A percentile compares a stretch with the other conserved stretches of the same genome.
These are phyloP conservation scores for Cololabis saira DNA, from an alignment of 2,113 vertebrate genomes.

Conservation along the genomic window DNA sequence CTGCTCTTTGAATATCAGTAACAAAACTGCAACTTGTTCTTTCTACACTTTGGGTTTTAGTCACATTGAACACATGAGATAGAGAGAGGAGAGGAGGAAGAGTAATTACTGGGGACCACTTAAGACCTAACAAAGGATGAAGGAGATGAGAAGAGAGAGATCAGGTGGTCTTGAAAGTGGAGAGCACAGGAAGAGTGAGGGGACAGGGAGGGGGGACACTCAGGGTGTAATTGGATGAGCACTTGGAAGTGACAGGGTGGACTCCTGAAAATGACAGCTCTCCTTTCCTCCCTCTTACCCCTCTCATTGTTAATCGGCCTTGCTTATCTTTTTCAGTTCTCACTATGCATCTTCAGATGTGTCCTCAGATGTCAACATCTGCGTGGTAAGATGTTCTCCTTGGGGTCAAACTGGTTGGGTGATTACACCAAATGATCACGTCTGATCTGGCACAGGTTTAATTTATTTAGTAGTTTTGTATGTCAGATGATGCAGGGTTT, in stretches of 20 bases:
- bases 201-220: conserved; percentile 43
- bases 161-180: conserved; percentile 42
- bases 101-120: conserved; percentile 35
- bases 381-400: conserved; percentile 3
- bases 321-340: conserved; percentile 32
- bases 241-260: conserved; percentile 56
- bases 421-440: conserved; percentile 14
- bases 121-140: conserved; percentile 26
- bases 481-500: too few species aligned
- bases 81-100: background rate
- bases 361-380: conserved; percentile 26
- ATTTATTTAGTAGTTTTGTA: too few species aligned
- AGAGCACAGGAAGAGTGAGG: conserved; percentile 30
- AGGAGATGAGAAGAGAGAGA: conserved; percentile 28
- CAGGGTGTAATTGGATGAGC: conserved; percentile 63
- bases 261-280: conserved; percentile 68
- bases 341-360: conserved; percentile 35
- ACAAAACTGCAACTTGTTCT: background rate
- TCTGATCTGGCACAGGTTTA: too few species aligned
- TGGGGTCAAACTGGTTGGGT: conserved; percentile 15
- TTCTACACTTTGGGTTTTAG: background rate
- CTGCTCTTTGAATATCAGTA: background rate
- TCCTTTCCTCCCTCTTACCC: conserved; percentile 25
- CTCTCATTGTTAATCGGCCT: conserved; percentile 52
- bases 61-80: background rate